These are phyloP conservation scores for Rhinolophus ferrumequinum DNA, from an alignment of 2,113 vertebrate genomes.

Conservation along the genomic window DNA sequence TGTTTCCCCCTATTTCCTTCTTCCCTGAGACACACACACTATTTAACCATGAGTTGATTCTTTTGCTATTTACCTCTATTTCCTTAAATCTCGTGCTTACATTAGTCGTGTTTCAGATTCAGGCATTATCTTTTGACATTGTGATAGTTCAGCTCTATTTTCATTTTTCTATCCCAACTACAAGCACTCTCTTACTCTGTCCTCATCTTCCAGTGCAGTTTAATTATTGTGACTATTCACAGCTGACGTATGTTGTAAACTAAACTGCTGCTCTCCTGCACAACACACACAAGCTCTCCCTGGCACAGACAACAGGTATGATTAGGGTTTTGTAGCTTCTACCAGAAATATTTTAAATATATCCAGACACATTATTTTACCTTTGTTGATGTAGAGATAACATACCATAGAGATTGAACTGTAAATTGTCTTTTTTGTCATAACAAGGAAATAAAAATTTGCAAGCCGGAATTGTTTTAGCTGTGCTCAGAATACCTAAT, in stretches of 20 bases:
- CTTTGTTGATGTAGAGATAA: background rate
- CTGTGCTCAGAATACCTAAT: background rate
- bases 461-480: background rate
- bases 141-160: background rate
- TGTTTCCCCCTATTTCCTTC: background rate
- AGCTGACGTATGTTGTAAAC: background rate
- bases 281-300: background rate
- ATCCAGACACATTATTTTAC: background rate
- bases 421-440: background rate
- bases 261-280: background rate
- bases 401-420: background rate
- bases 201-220: background rate
- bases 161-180: background rate
- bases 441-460: slow-evolving; percentile 6
- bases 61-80: background rate
- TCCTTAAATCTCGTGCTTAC: background rate
- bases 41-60: background rate
- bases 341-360: background rate
- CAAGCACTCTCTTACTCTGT: background rate
- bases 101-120: background rate
- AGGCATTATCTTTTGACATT: background rate
- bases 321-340: background rate
- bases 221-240: background rate
- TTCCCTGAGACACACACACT: background rate
- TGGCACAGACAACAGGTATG: background rate